Base-by-base conservation (phyloP, 2,113 vertebrate genomes). In the Poecile atricapillus region DNA sequence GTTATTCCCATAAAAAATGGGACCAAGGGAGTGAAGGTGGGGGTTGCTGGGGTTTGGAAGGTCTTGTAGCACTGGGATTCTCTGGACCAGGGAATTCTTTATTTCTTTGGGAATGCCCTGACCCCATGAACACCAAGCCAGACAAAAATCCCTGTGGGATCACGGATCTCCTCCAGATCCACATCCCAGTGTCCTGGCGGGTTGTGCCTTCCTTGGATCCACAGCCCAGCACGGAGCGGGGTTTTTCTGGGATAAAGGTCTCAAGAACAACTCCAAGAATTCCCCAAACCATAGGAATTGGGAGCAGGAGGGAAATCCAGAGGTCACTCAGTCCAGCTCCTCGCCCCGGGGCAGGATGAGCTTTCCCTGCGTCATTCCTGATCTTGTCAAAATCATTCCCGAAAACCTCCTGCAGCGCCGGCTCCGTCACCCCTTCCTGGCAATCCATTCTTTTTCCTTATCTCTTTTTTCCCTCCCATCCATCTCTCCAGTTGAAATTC, bases 221-320 rank as follows among this genome's bases (percentile, higher is more conserved):
- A 0, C 33, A 17, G 20, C n/a, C 47, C 21, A 13, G 28, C 2
- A 0, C 1, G 13, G 58, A 31, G 35, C 7, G 8, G 41, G 46
- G 9, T 22, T 76, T 76, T 39, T 18, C 15, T 14, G 56, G 44
- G 44, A 24, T 37, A 27, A 24, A 46, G 12, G 27, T 15, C n/a
- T 60, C 55, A 7, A 13, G 41, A 27, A 11, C 27, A 60, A 9
- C 73, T 60, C 73, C 56, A 47, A 37, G 73, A 37, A 60, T 76
- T 47, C 56, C 73, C 56, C 9, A 31, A 37, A 35, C 19, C 0
- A 0, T 17, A 13, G 33, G 49, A 65, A 64, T 10, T 12, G 15
- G 33, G 53, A 60, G 4, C 19, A 10, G 39, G 86, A 79, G 41
- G 64, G 71, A 65, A 77, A 19, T 37, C 24, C 63, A 41, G 80